Conservation (phyloP, 2,888 invertebrate species). For the Meloe dianella region DNA sequence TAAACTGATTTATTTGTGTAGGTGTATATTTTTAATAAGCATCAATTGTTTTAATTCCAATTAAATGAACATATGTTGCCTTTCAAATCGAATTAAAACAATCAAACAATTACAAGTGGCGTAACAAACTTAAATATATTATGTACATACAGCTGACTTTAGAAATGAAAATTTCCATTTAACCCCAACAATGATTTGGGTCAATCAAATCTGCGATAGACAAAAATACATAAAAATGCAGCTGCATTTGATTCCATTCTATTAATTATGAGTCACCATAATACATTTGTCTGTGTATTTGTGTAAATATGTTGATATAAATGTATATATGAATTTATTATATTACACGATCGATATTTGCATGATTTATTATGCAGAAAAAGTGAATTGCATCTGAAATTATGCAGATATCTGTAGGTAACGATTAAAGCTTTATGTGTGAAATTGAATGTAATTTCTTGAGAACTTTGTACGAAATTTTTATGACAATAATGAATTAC, state of each 20-base stretch:
- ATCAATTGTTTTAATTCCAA: not conserved
- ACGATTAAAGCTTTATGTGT: not conserved
- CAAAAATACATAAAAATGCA: not conserved
- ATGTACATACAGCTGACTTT: not conserved
- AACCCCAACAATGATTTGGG: not conserved
- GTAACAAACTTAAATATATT: not conserved
- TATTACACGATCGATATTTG: not conserved
- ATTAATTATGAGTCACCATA: not conserved
- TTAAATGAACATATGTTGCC: not conserved
- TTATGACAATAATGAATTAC: too few species aligned
- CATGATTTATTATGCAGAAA: not conserved
- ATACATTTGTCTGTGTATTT: not conserved
- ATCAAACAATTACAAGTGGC: not conserved
- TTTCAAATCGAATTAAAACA: slow-evolving; percentile 6
- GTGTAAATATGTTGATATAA: too few species aligned
- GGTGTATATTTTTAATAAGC: not conserved
- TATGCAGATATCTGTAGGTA: not conserved
- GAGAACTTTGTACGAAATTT: too few species aligned
- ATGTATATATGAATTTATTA: too few species aligned
- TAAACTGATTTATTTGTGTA: not conserved
- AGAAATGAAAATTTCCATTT: not conserved
- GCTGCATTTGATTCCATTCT: not conserved
- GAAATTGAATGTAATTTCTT: not conserved
- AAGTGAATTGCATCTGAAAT: not conserved
- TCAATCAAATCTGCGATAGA: slow-evolving; percentile 3